Conservation (phyloP, 2,113 vertebrate genomes). For the Nibea coibor region DNA sequence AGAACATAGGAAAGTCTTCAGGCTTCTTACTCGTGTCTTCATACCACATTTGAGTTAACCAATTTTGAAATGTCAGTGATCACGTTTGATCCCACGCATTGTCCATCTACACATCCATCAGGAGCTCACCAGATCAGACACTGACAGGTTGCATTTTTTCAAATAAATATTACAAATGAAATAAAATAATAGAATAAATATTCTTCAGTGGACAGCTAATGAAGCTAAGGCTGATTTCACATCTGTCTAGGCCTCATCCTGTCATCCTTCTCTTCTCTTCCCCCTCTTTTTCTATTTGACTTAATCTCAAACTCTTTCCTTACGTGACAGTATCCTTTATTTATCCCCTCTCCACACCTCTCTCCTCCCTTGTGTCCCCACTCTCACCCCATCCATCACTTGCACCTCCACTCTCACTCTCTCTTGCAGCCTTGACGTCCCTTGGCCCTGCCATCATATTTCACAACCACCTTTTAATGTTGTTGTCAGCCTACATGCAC, state of each 20-base stretch:
- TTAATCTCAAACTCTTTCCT: background rate
- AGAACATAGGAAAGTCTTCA: background rate
- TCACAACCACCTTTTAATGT: slow-evolving; percentile 35
- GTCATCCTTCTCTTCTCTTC: background rate
- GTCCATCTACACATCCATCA: background rate
- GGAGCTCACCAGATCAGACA: background rate
- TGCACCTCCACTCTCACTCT: slow-evolving; percentile 6
- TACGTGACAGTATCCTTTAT: background rate
- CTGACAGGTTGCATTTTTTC: background rate
- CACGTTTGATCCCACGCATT: background rate
- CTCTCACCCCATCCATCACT: slow-evolving; percentile 22
- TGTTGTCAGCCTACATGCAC: slow-evolving; percentile 15
- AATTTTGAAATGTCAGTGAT: background rate
- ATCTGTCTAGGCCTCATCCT: background rate
- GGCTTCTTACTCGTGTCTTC: background rate
- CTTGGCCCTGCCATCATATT: slow-evolving; percentile 39
- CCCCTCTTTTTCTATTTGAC: background rate
- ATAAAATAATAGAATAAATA: background rate
- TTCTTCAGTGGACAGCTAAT: background rate
- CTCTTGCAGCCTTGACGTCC: slow-evolving; percentile 11
- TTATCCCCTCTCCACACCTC: background rate
- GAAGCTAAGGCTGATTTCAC: background rate
- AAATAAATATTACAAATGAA: background rate
- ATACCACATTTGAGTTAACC: background rate
- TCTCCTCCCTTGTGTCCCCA: background rate